Percentiles rank a stretch among this genome's conserved stretches.
Evolutionary conservation across 2,888 invertebrate genomes (phyloP).

Genomic region (Vanessa cardui): DNA sequence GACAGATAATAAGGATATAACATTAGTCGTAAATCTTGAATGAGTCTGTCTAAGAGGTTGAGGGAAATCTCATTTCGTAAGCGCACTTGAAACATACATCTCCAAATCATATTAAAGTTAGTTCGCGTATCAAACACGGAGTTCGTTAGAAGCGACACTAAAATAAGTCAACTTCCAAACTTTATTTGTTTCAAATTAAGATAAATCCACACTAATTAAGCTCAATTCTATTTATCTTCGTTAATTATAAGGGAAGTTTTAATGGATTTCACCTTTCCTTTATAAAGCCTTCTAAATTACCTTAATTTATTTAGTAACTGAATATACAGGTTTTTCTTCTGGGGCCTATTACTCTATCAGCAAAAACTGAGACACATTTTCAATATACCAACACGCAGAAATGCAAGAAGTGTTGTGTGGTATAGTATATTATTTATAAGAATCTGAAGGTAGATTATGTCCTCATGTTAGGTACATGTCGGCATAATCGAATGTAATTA

Average conservation of each 20-base stretch:
- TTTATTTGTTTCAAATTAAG: slow-evolving; percentile 25
- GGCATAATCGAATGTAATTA: too few species aligned
- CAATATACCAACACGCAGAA: too few species aligned
- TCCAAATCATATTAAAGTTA: slow-evolving; percentile 25
- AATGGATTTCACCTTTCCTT: slow-evolving; percentile 21
- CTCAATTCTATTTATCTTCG: slow-evolving; percentile 22
- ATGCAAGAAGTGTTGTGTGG: too few species aligned
- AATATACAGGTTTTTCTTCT: too few species aligned
- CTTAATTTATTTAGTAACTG: too few species aligned
- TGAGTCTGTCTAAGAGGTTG: background rate
- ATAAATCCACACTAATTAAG: slow-evolving; percentile 17
- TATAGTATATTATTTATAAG: too few species aligned
- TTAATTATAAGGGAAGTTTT: slow-evolving; percentile 25
- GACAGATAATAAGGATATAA: too few species aligned
- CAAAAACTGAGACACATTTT: too few species aligned
- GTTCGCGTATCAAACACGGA: slow-evolving; percentile 19
- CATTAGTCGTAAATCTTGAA: too few species aligned
- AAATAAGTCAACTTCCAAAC: slow-evolving; percentile 15
- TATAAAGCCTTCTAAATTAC: background rate
- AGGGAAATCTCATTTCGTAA: background rate
- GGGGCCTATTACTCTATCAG: too few species aligned
- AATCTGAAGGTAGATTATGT: too few species aligned
- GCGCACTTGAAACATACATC: background rate
- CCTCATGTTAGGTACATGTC: too few species aligned
- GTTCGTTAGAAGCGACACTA: slow-evolving; percentile 19